These are phyloP conservation scores for Seira sanloemensis DNA, from an alignment of 2,888 invertebrate genomes.

Conservation along the genomic window DNA sequence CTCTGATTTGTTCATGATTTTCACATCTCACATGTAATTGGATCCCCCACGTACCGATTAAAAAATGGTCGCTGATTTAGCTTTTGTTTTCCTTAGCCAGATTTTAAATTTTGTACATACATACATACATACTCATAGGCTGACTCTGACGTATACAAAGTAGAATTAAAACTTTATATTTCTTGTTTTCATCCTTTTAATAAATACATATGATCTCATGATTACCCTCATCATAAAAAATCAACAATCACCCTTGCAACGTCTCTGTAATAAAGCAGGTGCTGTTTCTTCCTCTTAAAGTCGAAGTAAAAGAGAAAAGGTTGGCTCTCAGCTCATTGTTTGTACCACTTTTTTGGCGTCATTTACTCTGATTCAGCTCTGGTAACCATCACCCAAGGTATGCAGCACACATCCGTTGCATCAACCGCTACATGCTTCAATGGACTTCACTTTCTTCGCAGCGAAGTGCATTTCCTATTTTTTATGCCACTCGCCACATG, in stretches of 20 bases:
- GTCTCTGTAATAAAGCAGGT: constrained; percentile 34
- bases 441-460: not conserved
- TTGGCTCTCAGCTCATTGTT: constrained; percentile 15
- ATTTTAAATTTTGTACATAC: too few relatives aligned
- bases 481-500: not conserved
- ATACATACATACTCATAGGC: too few relatives aligned
- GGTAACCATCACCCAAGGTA: not conserved
- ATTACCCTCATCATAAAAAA: not conserved
- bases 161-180: constrained; percentile 9
- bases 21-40: too few relatives aligned
- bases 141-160: constrained; percentile 24
- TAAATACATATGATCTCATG: not conserved
- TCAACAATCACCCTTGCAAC: not conserved
- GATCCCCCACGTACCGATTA: too few relatives aligned
- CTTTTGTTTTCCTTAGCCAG: too few relatives aligned
- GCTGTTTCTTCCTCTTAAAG: constrained; percentile 15
- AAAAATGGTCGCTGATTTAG: too few relatives aligned
- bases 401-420: not conserved
- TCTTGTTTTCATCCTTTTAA: not conserved
- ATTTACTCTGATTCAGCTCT: not conserved
- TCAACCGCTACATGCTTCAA: not conserved
- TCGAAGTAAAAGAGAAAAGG: constrained; percentile 39
- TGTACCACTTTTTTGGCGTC: constrained; percentile 48
- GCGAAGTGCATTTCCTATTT: not conserved
- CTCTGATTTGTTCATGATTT: too few relatives aligned